Evolutionary conservation across 2,888 invertebrate genomes (phyloP).

Genomic region (Rhabditoides inermis): DNA sequence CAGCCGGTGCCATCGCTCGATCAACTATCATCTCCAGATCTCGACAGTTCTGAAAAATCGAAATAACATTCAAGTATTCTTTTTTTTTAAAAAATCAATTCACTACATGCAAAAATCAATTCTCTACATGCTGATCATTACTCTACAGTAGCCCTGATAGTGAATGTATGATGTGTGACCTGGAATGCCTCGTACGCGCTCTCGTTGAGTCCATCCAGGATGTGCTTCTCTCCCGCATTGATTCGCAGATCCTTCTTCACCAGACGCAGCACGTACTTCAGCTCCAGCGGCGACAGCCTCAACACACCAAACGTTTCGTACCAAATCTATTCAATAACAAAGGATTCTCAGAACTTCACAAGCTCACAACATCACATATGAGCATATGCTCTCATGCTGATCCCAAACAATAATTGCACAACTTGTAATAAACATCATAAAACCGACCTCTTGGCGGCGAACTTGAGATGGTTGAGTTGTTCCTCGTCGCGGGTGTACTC

Average conservation of each 20-base stretch:
- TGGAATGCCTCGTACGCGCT: slow-evolving; percentile 82
- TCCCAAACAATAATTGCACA: no score
- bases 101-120: slow-evolving; percentile 15
- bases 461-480: slow-evolving; percentile 69
- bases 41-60: not conserved
- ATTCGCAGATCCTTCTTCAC: slow-evolving; percentile 77
- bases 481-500: slow-evolving; percentile 77
- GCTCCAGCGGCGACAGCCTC: slow-evolving; percentile 72
- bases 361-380: no score
- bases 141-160: no score
- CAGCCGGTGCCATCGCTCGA: slow-evolving; percentile 11
- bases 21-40: slow-evolving; percentile 19
- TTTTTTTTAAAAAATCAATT: slow-evolving; percentile 16
- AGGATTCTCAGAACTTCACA: not conserved
- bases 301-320: slow-evolving; percentile 11
- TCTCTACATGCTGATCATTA: slow-evolving; percentile 3
- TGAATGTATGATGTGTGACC: no score
- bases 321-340: not conserved
- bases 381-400: no score
- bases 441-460: slow-evolving; percentile 61
- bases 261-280: slow-evolving; percentile 75
- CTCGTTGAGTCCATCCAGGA: slow-evolving; percentile 66
- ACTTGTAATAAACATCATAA: not conserved
- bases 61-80: not conserved
- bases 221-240: slow-evolving; percentile 82